Evolutionary conservation across 2,888 invertebrate genomes (phyloP), one percentile per base, ranked within the genome.

Genomic region (Cheilosia vulpina): DNA sequence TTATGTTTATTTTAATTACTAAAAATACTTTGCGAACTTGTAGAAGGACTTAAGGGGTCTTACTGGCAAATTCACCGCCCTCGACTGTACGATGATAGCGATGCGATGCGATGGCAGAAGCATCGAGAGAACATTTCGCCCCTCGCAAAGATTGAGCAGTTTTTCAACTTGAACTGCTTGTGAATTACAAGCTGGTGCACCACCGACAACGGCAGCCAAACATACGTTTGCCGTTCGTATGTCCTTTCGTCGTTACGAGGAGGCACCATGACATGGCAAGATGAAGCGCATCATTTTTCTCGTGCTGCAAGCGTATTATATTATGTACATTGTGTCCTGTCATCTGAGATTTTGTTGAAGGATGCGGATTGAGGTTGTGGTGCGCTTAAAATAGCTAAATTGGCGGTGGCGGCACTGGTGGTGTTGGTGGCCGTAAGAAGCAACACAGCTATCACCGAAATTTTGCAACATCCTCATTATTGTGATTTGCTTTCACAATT

Each of bases 1-100:
- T 80, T 80, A 80, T 85, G 85, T 85, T 76, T 85, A 85, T 85
- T 85, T 85, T 85, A 81, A 85, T 85, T 80, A 85, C 85, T 71
- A 85, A 76, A 81, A 85, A 85, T 85, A 85, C 85, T 85, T 85
- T 80, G 85, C 80, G 43, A 85, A 85, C 76, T 85, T 85, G 81
- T 85, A 80, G 72, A 80, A 71, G 75, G 80, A 85, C 80, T 85
- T 85, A 76, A 62, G 53, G 71, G 71, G 85, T 81, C 81, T 85
- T 71, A 72, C 75, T 63, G 45, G 43, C 7, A 53, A 66, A 65
- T 78, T 73, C 58, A 43, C 69, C 57, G 57, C 52, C 62, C 68
- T 38, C 19, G 21, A 52, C 24, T 34, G 65, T 52, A 27, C 17
- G 24, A 55, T 38, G 41, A 41, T 41, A 31, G 45, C 63, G 4